phyloP scores from a whole-genome alignment of 1,140 invertebrate species.

The Coptotermes formosanus region DNA sequence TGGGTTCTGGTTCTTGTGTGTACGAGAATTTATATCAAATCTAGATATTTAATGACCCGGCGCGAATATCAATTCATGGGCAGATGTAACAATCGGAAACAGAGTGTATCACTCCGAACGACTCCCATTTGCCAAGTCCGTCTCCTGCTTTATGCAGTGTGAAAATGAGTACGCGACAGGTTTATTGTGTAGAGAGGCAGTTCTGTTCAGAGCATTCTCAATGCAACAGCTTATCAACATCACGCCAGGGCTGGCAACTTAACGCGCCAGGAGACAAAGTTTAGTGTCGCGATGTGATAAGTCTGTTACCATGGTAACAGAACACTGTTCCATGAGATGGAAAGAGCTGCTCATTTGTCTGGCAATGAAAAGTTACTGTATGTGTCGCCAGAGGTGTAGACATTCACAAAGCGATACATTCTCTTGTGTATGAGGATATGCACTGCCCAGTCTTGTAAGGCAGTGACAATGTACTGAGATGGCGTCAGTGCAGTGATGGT shows the following conservation, averaged over 20 bases:
- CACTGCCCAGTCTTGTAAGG: not conserved
- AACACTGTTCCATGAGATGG: not conserved
- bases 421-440: not conserved
- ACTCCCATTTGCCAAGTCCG: not conserved
- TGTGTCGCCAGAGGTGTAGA: not conserved
- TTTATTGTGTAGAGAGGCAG: not conserved
- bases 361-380: not conserved
- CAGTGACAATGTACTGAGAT: not conserved
- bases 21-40: not conserved
- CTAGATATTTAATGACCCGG: not conserved
- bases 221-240: not conserved
- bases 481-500: not conserved
- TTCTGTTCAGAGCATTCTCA: not conserved
- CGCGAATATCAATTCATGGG: too few relatives aligned
- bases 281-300: conserved; percentile 10
- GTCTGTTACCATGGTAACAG: not conserved
- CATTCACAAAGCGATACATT: not conserved
- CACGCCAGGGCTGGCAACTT: not conserved
- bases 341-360: not conserved
- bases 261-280: conserved; percentile 17
- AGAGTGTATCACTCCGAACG: not conserved
- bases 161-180: not conserved
- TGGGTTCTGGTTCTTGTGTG: not conserved
- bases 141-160: not conserved
- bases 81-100: not conserved